phyloP scores from a whole-genome alignment of 30 jellyfish, hydroid and myxozoan genomes.

The Cassiopea xamachana region DNA sequence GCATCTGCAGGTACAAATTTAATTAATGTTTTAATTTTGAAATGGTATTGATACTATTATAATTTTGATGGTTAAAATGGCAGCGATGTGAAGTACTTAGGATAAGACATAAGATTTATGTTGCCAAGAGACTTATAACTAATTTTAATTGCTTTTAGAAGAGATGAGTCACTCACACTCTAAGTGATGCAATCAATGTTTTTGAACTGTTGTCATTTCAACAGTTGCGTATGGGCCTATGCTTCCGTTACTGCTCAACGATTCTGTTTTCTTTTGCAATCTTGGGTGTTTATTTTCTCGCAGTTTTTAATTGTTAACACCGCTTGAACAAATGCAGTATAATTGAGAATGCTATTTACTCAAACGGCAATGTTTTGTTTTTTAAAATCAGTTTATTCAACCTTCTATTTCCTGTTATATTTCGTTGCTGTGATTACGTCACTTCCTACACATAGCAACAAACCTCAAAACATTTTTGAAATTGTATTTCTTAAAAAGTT shows the following conservation, averaged over 20 bases:
- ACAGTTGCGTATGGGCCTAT: slow-evolving; percentile 10
- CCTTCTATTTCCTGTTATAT: background rate
- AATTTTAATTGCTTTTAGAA: too few relatives aligned
- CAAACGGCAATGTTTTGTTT: background rate
- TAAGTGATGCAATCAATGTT: background rate
- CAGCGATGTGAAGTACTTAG: too few relatives aligned
- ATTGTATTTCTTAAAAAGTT: too few relatives aligned
- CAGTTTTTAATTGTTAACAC: background rate
- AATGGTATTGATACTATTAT: too few relatives aligned
- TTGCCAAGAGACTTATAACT: too few relatives aligned
- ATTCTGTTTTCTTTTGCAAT: background rate
- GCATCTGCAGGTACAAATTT: too few relatives aligned
- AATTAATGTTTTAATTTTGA: too few relatives aligned
- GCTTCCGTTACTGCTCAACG: background rate
- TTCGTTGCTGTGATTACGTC: background rate
- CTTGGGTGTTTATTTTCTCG: background rate
- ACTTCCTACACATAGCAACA: slow-evolving; percentile 1
- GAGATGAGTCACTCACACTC: background rate
- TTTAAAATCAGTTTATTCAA: background rate
- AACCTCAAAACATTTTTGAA: too few relatives aligned
- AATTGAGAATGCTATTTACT: background rate
- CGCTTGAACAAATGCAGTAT: background rate
- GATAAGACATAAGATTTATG: too few relatives aligned
- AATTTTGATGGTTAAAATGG: too few relatives aligned
- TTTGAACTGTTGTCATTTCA: background rate